Base-by-base conservation (phyloP, 1,140 invertebrate species). In the Camponotus floridanus region DNA sequence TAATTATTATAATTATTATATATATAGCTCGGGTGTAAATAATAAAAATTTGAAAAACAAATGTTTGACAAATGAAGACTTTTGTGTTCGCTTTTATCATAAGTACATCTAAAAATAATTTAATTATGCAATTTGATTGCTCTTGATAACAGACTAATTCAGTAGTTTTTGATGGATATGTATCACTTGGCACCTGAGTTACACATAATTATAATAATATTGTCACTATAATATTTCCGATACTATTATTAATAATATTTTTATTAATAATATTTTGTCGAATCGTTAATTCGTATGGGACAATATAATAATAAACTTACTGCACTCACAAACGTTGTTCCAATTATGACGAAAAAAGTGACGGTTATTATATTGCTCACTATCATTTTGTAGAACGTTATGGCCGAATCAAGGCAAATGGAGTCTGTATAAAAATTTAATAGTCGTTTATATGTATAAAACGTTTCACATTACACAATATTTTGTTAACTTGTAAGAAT, bases 401-500 rank as follows among this genome's bases (percentile, higher is more conserved):
- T 36, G 7, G 3, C 21, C 55, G 55, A 83, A 45, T 73, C 26
- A 48, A 31, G 42, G 5, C 26, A 83, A 73, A 48, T 48, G 6
- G 13, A 8, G 18, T 18, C 13, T 21, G 13, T 55, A 51, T 70
- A 59, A 73, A 39, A 61, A n/a, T 26, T 70, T 3, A 18, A 73
- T 62, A 48, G 21, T 9, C 42, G 26, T 83, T 83, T 73, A n/a
- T 81, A 9, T 7, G 55, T 48, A 33, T 45, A 59, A 73, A 81
- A 81, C 18, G 48, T 48, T 39, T 81, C 67, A 83, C 55, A 74
- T 83, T 74, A 83, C 79, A 73, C 51, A 73, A 39, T 81, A 81
- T 81, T 71, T 55, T 45, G 33, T 70, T 71, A 42, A 36, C 13
- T 45, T 83, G 42, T 33, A 71, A 73, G 42, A 13, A 48, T 42